Percentiles rank a stretch among this genome's conserved stretches.
These are phyloP conservation scores for Dilophus febrilis DNA, from an alignment of 2,888 invertebrate species.

Conservation along the genomic window DNA sequence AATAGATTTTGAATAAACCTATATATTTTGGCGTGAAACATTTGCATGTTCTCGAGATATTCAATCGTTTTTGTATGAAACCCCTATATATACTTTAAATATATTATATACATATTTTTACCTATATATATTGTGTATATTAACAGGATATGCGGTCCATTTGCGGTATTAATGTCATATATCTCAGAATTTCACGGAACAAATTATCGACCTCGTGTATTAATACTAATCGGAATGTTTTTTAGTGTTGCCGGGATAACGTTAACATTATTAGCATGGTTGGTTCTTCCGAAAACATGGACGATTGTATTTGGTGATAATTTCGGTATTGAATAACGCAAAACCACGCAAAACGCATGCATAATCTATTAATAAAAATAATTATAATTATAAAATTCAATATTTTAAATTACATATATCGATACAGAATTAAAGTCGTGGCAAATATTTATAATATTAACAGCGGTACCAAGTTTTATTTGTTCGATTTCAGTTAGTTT, in stretches of 20 bases:
- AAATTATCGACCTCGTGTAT: slow-evolving; percentile 42
- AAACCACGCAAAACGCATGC: not conserved
- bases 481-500: slow-evolving; percentile 41
- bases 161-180: slow-evolving; percentile 53
- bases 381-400: not conserved
- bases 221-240: slow-evolving; percentile 48
- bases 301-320: slow-evolving; percentile 4
- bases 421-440: slow-evolving; percentile 36
- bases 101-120: too few species aligned
- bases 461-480: slow-evolving; percentile 44
- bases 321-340: too few species aligned
- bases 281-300: slow-evolving; percentile 45
- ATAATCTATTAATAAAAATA: not conserved
- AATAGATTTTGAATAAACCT: too few species aligned
- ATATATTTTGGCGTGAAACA: too few species aligned
- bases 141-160: slow-evolving; percentile 47
- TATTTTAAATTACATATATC: not conserved
- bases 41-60: too few species aligned
- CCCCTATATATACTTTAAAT: too few species aligned
- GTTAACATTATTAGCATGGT: slow-evolving; percentile 54
- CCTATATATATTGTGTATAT: not conserved
- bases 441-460: slow-evolving; percentile 41
- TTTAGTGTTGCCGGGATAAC: slow-evolving; percentile 44
- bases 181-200: slow-evolving; percentile 55
- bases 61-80: too few species aligned